These are phyloP conservation scores for Harpagoxenus sublaevis DNA, from an alignment of 2,888 invertebrate species.

Conservation along the genomic window DNA sequence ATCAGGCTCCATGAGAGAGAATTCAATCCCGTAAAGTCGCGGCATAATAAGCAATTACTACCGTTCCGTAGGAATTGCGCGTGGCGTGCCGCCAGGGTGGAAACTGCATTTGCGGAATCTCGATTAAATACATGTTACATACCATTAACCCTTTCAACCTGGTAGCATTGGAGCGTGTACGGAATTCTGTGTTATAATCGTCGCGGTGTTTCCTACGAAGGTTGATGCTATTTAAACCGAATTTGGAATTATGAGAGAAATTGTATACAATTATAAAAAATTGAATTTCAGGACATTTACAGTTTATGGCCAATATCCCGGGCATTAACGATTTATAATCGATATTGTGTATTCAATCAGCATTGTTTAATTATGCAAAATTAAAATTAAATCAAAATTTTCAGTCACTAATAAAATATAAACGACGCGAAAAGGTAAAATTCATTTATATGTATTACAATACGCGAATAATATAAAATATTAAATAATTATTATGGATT, in stretches of 20 bases:
- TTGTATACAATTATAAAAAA: slow-evolving; percentile 12
- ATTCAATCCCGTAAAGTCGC: slow-evolving; percentile 44
- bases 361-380: background rate
- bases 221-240: slow-evolving; percentile 20
- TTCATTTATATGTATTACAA: slow-evolving; percentile 18
- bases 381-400: slow-evolving; percentile 16
- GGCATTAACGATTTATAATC: slow-evolving; percentile 19
- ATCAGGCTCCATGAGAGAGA: slow-evolving; percentile 44
- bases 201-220: slow-evolving; percentile 21
- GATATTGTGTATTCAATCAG: background rate
- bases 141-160: slow-evolving; percentile 53
- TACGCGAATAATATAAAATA: slow-evolving; percentile 23
- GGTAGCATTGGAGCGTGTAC: slow-evolving; percentile 16
- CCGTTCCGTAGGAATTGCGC: slow-evolving; percentile 43
- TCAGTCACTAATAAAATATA: slow-evolving; percentile 17
- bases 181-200: slow-evolving; percentile 30
- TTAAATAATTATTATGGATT: background rate
- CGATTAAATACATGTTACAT: slow-evolving; percentile 56
- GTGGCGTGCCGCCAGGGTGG: slow-evolving; percentile 34
- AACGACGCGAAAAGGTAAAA: slow-evolving; percentile 15
- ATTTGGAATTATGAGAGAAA: slow-evolving; percentile 18
- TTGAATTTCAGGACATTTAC: slow-evolving; percentile 5
- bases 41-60: slow-evolving; percentile 54
- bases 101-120: slow-evolving; percentile 52
- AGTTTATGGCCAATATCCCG: background rate